Evolutionary conservation across 2,113 vertebrate genomes (phyloP), one percentile per base, ranked within the genome.

Genomic region (Corynorhinus townsendii): DNA sequence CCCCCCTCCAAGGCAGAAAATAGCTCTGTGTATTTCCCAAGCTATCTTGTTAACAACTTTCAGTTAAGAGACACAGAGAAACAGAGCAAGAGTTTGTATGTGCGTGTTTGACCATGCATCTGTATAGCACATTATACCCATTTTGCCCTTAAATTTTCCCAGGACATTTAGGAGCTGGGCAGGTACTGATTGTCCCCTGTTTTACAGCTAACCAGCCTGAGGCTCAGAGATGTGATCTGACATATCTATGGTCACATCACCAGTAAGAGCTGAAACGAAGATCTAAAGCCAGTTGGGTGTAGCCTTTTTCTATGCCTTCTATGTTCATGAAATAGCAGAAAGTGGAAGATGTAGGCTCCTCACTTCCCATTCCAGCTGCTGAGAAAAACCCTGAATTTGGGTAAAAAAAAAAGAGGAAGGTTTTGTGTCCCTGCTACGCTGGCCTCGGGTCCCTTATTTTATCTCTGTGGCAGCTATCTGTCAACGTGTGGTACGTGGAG

Each of bases 381-480:
- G 24, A 97, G 96, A 85, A 97, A 94, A 98, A 88, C 71, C 86
- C 95, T 96, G 93, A 93, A 97, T 97, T 97, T 96, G 95, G 97
- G 96, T 97, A 96, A 97, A 97, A 96, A 97, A 97, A 96, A 97
- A 95, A 98, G 56, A 98, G 71, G 96, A 97, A 98, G 97, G 95
- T 97, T 93, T 95, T 96, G 35, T 91, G 95, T 88, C 90, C 86
- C 95, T n/a, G 88, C 92, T 92, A 83, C 97, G 97, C 96, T 95
- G 95, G 96, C 95, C 96, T 77, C 83, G 96, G 96, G 94, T 92
- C 97, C 91, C 97, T 97, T 98, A 97, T 98, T 98, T 98, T 98
- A 98, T 98, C 97, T 98, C 93, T 79, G 72, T 95, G 97, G 97
- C 98, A 98, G 98, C 93, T 98, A 97, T 97, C 98, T 98, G 98